Conservation (phyloP, 1,140 invertebrate genomes). For the Gryon sp. region DNA sequence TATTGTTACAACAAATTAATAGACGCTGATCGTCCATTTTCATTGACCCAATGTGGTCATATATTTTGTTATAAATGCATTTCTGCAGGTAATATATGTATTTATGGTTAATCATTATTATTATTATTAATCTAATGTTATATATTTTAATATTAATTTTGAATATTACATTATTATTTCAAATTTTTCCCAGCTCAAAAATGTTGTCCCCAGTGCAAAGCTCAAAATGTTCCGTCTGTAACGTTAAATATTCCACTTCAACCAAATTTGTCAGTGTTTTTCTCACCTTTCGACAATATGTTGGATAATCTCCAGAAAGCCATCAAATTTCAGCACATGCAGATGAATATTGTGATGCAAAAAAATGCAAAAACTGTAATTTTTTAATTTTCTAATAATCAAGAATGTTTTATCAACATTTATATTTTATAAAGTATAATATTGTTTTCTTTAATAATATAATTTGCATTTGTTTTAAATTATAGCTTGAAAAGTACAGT, state of each 20-base stretch:
- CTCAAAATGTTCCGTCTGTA: conserved; percentile 16
- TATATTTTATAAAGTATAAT: too few species aligned
- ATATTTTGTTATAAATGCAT: conserved; percentile 51
- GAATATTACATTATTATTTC: not conserved
- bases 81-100: conserved; percentile 11
- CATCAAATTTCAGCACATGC: conserved; percentile 40
- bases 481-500: conserved; percentile 29
- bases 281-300: conserved; percentile 19
- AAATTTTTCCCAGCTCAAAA: conserved; percentile 33
- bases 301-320: conserved; percentile 36
- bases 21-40: conserved; percentile 41
- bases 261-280: conserved; percentile 30
- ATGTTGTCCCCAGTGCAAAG: conserved; percentile 38
- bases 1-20: conserved; percentile 34
- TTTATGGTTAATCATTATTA: not conserved
- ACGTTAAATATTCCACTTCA: conserved; percentile 40
- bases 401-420: too few species aligned
- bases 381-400: too few species aligned
- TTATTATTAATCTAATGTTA: too few species aligned
- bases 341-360: conserved; percentile 22
- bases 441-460: not conserved
- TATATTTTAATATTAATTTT: conserved; percentile 7
- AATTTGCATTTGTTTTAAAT: not conserved
- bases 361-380: conserved; percentile 11
- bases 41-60: conserved; percentile 54